These are phyloP conservation scores for Tyria jacobaeae DNA, from an alignment of 2,888 invertebrate genomes.

Conservation along the genomic window DNA sequence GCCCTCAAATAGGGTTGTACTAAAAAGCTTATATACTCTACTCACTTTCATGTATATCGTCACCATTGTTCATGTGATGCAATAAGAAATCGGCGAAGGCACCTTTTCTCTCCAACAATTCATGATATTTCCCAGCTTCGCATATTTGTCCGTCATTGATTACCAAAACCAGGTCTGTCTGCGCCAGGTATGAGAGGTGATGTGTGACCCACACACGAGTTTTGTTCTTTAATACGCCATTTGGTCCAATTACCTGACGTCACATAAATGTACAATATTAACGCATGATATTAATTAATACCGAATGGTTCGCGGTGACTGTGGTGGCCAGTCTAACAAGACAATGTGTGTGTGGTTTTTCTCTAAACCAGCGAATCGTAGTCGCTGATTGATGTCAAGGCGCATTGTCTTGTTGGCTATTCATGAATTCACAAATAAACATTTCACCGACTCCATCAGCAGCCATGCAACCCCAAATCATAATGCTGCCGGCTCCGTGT, in stretches of 20 bases:
- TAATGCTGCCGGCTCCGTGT: no score
- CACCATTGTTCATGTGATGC: conserved; percentile 91
- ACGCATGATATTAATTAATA: no score
- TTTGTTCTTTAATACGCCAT: conserved; percentile 90
- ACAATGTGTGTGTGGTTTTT: no score
- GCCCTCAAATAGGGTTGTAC: no score
- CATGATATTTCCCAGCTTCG: conserved; percentile 95
- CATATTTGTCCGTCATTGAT: conserved; percentile 95
- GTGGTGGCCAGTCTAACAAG: no score
- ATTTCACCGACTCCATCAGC: no score
- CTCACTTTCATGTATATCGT: conserved; percentile 74
- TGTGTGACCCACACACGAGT: conserved; percentile 98
- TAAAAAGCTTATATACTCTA: not conserved
- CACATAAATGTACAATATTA: not conserved
- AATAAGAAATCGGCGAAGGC: conserved; percentile 94
- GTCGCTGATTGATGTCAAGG: no score
- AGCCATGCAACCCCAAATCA: no score
- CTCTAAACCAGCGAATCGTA: no score
- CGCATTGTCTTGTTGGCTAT: no score
- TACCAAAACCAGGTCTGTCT: conserved; percentile 96
- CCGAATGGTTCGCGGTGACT: no score
- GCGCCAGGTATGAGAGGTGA: conserved; percentile 95
- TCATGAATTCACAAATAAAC: no score
- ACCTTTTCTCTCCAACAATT: conserved; percentile 94
- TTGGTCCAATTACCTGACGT: conserved; percentile 84